Percentiles rank a stretch among this genome's conserved stretches.
Conservation (phyloP, 2,113 vertebrate species). For the Columba livia region DNA sequence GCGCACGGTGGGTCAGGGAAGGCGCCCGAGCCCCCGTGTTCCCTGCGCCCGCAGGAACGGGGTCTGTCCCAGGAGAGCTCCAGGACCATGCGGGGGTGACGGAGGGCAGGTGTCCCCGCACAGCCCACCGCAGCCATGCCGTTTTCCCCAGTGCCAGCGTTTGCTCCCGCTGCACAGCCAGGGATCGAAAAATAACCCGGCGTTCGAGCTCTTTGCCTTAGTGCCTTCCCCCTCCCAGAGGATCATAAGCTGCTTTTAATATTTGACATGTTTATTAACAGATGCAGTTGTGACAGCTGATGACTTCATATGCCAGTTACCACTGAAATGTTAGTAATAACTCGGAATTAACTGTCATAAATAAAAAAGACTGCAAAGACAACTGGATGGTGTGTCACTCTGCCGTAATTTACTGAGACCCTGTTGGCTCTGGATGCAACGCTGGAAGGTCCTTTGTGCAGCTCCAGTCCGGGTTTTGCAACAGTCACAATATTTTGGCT, state of each 20-base stretch:
- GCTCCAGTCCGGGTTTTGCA: slow-evolving; percentile 76
- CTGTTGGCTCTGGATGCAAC: slow-evolving; percentile 30
- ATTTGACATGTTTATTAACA: slow-evolving; percentile 61
- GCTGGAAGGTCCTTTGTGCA: slow-evolving; percentile 59
- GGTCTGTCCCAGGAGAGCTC: too few relatives aligned
- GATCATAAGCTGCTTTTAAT: slow-evolving; percentile 61
- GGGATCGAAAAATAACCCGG: background rate
- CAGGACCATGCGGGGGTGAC: background rate
- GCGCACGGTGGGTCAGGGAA: too few relatives aligned
- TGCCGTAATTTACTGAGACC: slow-evolving; percentile 46
- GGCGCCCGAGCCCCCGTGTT: too few relatives aligned
- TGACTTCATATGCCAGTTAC: slow-evolving; percentile 48
- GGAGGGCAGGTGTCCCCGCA: background rate
- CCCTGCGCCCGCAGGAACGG: too few relatives aligned
- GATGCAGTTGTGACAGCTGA: slow-evolving; percentile 49
- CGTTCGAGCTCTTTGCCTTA: background rate
- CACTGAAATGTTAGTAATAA: slow-evolving; percentile 48
- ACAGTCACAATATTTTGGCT: slow-evolving; percentile 72
- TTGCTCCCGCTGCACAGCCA: background rate
- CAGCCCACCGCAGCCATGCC: rapidly evolving
- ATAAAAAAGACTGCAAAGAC: slow-evolving; percentile 64
- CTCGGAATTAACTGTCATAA: slow-evolving; percentile 43
- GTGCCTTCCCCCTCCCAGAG: background rate
- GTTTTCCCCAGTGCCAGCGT: background rate
- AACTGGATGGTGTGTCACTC: slow-evolving; percentile 49